These are phyloP conservation scores for Phylloscopus whistleri DNA, from an alignment of 2,113 vertebrate species.

Conservation along the genomic window DNA sequence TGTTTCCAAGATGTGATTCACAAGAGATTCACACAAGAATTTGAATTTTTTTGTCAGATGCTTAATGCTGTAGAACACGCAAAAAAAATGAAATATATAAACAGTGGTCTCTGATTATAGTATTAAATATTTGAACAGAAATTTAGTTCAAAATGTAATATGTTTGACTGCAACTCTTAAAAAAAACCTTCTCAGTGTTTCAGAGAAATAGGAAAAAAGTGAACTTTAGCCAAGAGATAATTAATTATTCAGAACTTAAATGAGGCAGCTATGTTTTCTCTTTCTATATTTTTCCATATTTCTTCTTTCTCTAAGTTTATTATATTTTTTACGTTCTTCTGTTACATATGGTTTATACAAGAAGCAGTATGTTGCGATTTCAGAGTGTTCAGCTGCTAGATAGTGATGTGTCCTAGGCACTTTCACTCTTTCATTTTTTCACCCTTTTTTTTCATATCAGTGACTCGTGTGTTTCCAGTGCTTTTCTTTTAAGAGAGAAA, in stretches of 20 bases:
- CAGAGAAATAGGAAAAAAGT: background rate
- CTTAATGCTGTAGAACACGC: background rate
- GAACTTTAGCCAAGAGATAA: background rate
- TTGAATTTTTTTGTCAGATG: background rate
- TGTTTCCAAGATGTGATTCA: background rate
- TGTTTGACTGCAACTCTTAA: background rate
- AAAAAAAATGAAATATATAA: background rate
- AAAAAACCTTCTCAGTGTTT: background rate
- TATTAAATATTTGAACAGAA: background rate
- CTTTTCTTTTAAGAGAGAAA: background rate
- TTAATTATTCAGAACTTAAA: background rate
- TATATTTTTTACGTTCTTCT: background rate
- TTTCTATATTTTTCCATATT: background rate
- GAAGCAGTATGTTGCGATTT: background rate
- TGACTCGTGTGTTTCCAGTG: background rate
- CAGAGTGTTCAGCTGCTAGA: background rate
- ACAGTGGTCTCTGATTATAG: background rate
- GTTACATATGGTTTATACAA: background rate
- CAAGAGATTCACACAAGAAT: background rate
- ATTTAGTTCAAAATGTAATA: background rate
- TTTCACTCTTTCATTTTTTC: background rate
- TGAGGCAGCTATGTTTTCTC: background rate
- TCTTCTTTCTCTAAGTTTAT: background rate
- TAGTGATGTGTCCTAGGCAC: background rate
- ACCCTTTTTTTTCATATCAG: background rate